phyloP scores from a whole-genome alignment of 2,888 invertebrate species.

The Electrophaes corylata region DNA sequence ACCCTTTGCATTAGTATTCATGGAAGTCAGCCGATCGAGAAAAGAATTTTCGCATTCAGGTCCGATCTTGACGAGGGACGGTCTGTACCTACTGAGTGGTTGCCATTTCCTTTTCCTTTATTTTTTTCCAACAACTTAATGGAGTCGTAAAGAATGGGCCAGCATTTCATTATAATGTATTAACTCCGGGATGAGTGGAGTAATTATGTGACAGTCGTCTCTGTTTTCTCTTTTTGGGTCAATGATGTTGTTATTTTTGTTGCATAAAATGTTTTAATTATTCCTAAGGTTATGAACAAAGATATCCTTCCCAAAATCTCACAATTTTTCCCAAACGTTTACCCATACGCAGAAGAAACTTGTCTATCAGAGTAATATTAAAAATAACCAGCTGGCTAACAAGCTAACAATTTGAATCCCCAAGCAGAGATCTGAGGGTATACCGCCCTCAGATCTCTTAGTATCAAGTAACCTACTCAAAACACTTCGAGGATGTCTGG shows the following conservation, averaged over 20 bases:
- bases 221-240: slow-evolving; percentile 34
- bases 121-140: slow-evolving; percentile 79
- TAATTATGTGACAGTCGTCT: slow-evolving; percentile 53
- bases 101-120: slow-evolving; percentile 75
- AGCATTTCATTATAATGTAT: slow-evolving; percentile 76
- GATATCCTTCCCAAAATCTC: too few species aligned
- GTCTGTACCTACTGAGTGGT: slow-evolving; percentile 67
- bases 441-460: too few species aligned
- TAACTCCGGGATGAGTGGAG: slow-evolving; percentile 59
- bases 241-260: slow-evolving; percentile 28
- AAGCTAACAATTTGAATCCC: too few species aligned
- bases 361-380: too few species aligned
- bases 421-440: too few species aligned
- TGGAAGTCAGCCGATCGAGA: slow-evolving; percentile 80
- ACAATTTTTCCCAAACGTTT: too few species aligned
- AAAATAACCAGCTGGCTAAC: too few species aligned
- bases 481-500: too few species aligned
- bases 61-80: slow-evolving; percentile 72
- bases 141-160: slow-evolving; percentile 75
- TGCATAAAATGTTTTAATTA: too few species aligned
- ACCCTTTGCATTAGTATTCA: slow-evolving; percentile 79
- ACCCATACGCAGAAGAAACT: too few species aligned
- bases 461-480: too few species aligned
- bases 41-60: slow-evolving; percentile 75
- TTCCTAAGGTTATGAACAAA: too few species aligned